Conservation (phyloP, 2,113 vertebrate genomes). For the Lamprologus speciosus region DNA sequence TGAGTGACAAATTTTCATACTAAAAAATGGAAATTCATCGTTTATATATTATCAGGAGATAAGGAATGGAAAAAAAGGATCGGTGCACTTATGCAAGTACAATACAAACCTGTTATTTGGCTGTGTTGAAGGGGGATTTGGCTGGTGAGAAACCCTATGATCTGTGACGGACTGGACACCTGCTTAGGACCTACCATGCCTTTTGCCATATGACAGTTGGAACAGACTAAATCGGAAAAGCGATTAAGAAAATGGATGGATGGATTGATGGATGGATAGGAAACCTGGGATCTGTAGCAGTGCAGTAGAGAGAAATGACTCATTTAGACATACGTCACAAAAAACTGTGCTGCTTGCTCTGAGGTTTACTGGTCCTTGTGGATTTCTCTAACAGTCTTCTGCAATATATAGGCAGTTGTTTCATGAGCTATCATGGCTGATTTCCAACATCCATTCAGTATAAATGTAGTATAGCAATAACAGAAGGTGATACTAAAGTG, state of each 20-base stretch:
- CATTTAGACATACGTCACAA: not conserved
- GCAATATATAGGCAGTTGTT: not conserved
- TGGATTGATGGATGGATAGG: not conserved
- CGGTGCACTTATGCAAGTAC: not conserved
- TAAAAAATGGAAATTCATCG: not conserved
- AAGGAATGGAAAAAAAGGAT: not conserved
- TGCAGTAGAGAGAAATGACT: not conserved
- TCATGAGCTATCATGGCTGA: not conserved
- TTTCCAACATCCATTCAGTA: not conserved
- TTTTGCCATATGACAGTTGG: not conserved
- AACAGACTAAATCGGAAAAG: not conserved
- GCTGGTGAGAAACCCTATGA: not conserved
- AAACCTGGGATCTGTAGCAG: not conserved
- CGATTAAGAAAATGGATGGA: not conserved
- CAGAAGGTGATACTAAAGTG: not conserved
- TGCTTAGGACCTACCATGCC: not conserved
- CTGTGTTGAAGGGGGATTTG: not conserved
- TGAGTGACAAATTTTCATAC: not conserved
- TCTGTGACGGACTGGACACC: not conserved
- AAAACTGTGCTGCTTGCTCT: not conserved
- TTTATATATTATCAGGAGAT: not conserved
- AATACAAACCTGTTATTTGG: not conserved
- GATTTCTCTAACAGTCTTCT: not conserved
- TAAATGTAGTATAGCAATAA: not conserved
- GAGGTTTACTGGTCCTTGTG: not conserved